Base-by-base conservation (phyloP, 1,140 invertebrate species). In the Zaprionus lachaisei region DNA sequence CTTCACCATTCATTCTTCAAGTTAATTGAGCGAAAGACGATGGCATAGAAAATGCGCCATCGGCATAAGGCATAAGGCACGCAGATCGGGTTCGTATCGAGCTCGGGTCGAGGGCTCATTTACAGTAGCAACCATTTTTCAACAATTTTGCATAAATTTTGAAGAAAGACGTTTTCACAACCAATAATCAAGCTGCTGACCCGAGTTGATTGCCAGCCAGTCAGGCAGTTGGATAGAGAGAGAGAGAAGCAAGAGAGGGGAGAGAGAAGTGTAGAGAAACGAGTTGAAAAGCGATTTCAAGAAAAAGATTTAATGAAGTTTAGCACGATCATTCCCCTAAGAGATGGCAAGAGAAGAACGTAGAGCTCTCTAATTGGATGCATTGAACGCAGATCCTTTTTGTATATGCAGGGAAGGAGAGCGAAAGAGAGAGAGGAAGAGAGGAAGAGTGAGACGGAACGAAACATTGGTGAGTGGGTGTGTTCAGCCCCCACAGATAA, bases 271-370 rank as follows among this genome's bases (percentile, higher is more conserved):
- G 26, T 15, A 24, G 51, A 56, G 54, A 58, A 66, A 74, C 64
- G 70, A 68, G 71, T 71, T 79, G 77, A 76, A 79, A 81, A 65
- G 70, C 74, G 72, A 79, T 74, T 65, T 70, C 47, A 65, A 63
- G 70, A 75, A 65, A 81, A 84, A 84, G 89, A 86, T 83, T 91
- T 91, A 91, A 91, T 91, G 87, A 91, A 91, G 87, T 91, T 91
- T 91, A 91, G 87, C 87, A 91, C 87, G 87, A 91, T 91, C 83
- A 76, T 73, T 67, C 68, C 69, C 61, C 73, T 72, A 83, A 81
- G 79, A 89, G 82, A 70, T 71, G 61, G 49, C 78, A 51, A 51
- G 51, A 20, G 71, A 64, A 34, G 61, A n/a, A 80, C 76, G 49
- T 61, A 31, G 62, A 61, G 68, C 55, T 62, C 77, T 72, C 85